Conservation (phyloP, 2,113 vertebrate species). For the Toxotes jaculatrix region DNA sequence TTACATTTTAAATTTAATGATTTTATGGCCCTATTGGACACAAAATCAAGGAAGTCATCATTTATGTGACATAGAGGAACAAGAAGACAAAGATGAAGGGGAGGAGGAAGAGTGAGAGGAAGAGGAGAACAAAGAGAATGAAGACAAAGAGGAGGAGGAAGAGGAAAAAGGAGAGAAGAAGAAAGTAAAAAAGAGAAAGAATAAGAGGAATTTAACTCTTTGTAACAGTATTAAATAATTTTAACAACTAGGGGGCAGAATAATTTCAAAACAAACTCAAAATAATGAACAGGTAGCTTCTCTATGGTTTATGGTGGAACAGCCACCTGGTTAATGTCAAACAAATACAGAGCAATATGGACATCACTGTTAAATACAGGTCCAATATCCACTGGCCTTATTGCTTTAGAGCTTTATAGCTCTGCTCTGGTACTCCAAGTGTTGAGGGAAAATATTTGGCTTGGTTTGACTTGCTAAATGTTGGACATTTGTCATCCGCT, state of each 20-base stretch:
- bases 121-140: not conserved
- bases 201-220: not conserved
- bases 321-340: not conserved
- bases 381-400: not conserved
- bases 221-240: not conserved
- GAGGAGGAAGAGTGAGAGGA: not conserved
- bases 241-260: constrained; percentile 3
- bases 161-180: not conserved
- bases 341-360: not conserved
- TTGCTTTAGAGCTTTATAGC: not conserved
- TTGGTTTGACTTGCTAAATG: not conserved
- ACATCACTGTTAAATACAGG: not conserved
- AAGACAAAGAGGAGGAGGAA: not conserved
- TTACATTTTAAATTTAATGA: not conserved
- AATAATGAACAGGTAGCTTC: not conserved
- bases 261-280: not conserved
- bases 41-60: too few relatives aligned
- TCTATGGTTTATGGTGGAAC: not conserved
- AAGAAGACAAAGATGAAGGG: too few relatives aligned
- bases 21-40: too few relatives aligned
- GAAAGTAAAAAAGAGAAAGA: not conserved
- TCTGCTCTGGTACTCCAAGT: not conserved
- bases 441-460: fast-evolving
- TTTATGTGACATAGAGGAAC: too few relatives aligned
- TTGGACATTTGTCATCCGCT: not conserved